These are phyloP conservation scores for Eueides isabella DNA, from an alignment of 1,140 invertebrate genomes.

Conservation along the genomic window DNA sequence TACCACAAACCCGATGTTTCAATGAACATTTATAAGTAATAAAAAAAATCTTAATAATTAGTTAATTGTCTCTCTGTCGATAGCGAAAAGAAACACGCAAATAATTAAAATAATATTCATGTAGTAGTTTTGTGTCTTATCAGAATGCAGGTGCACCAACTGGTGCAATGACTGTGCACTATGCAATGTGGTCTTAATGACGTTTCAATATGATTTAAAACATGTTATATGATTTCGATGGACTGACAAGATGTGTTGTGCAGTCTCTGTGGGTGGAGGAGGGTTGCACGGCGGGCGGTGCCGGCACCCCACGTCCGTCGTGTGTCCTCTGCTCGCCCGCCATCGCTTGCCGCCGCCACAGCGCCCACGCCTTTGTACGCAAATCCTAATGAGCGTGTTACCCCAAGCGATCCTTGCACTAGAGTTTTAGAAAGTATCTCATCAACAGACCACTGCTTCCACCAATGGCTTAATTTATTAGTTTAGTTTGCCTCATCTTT, in stretches of 20 bases:
- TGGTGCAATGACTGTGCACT: neutral
- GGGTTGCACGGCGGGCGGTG: slow-evolving; percentile 41
- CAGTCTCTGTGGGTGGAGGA: slow-evolving; percentile 88
- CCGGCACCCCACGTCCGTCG: slow-evolving; percentile 26
- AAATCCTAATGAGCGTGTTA: slow-evolving; percentile 52
- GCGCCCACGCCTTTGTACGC: slow-evolving; percentile 65
- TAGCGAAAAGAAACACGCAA: too few species aligned
- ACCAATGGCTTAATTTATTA: slow-evolving; percentile 16
- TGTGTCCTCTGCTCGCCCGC: slow-evolving; percentile 80
- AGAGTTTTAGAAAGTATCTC: slow-evolving; percentile 22
- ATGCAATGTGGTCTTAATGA: neutral
- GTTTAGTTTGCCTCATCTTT: neutral
- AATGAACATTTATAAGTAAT: too few species aligned
- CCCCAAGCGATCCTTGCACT: slow-evolving; percentile 39
- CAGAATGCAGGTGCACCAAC: neutral
- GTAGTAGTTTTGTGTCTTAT: too few species aligned
- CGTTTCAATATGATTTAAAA: neutral
- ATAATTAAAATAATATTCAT: too few species aligned
- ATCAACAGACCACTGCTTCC: slow-evolving; percentile 19
- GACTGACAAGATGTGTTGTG: slow-evolving; percentile 50
- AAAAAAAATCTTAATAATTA: too few species aligned
- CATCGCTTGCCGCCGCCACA: slow-evolving; percentile 76
- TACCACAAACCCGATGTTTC: neutral
- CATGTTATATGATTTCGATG: slow-evolving; percentile 1
- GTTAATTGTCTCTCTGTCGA: too few species aligned